Percentiles rank a stretch among this genome's conserved stretches.
Conservation (phyloP, 1,140 invertebrate species). For the Lasioglossum baleicum region DNA sequence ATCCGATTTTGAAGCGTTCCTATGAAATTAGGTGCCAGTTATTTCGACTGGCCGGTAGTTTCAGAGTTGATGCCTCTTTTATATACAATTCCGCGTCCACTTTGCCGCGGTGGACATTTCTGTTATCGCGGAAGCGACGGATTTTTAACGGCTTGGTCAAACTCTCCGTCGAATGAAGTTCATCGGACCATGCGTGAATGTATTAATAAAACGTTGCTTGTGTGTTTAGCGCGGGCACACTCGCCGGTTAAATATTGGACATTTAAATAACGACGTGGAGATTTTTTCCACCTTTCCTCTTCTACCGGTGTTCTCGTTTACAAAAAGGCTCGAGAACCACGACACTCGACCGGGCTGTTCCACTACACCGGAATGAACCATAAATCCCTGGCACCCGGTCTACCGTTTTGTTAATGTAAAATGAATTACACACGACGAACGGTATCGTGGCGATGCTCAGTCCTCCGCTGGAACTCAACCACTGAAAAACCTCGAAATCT, state of each 20-base stretch:
- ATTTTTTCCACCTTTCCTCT: background rate
- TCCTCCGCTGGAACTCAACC: no score
- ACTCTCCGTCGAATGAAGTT: background rate
- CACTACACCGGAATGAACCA: conserved; percentile 56
- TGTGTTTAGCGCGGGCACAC: conserved; percentile 4
- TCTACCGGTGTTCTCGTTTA: background rate
- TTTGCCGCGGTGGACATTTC: background rate
- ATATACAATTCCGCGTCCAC: no score
- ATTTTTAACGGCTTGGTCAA: background rate
- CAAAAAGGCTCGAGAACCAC: background rate
- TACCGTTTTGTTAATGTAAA: conserved; percentile 58
- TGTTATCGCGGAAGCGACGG: background rate
- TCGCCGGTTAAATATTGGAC: conserved; percentile 28
- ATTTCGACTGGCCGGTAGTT: no score
- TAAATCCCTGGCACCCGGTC: conserved; percentile 44
- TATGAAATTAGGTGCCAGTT: no score
- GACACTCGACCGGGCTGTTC: background rate
- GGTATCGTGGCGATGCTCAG: no score
- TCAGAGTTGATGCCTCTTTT: no score
- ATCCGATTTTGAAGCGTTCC: no score
- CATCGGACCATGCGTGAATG: background rate
- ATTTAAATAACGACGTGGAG: conserved; percentile 14
- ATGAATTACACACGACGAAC: conserved; percentile 53
- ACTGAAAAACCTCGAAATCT: background rate
- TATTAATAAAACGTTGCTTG: conserved; percentile 1